phyloP scores from a whole-genome alignment of 2,888 invertebrate genomes.

The Euspilapteryx auroguttella region DNA sequence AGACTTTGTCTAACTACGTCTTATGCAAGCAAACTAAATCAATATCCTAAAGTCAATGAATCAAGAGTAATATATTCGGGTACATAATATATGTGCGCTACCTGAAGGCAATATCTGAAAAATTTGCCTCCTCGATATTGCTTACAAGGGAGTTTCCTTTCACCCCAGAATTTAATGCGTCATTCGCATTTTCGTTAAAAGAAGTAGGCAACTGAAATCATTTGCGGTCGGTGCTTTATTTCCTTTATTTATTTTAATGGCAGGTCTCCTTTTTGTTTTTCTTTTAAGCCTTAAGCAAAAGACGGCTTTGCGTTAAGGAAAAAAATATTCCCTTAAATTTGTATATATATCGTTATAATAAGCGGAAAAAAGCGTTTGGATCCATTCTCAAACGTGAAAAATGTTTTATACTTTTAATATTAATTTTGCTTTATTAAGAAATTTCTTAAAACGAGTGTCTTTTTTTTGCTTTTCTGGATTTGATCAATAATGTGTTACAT shows the following conservation, averaged over 20 bases:
- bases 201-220: constrained; percentile 60
- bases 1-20: too few species aligned
- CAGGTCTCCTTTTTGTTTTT: constrained; percentile 48
- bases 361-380: constrained; percentile 18
- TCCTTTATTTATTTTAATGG: constrained; percentile 61
- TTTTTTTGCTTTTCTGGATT: too few species aligned
- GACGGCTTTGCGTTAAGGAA: constrained; percentile 19
- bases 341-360: constrained; percentile 26
- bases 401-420: too few species aligned
- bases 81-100: constrained; percentile 63
- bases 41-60: constrained; percentile 61
- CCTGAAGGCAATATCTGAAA: constrained; percentile 63
- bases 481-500: too few species aligned
- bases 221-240: constrained; percentile 56
- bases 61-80: constrained; percentile 63
- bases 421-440: constrained; percentile 22
- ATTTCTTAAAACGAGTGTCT: too few species aligned
- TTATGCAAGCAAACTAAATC: constrained; percentile 60
- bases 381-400: constrained; percentile 21
- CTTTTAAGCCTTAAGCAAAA: constrained; percentile 33
- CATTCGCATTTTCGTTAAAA: constrained; percentile 61
- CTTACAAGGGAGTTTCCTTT: constrained; percentile 62
- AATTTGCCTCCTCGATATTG: constrained; percentile 62
- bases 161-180: constrained; percentile 61
- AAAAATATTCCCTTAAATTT: constrained; percentile 37